These are phyloP conservation scores for Microcaecilia unicolor DNA, from an alignment of 2,797 vertebrate genomes.

Conservation along the genomic window DNA sequence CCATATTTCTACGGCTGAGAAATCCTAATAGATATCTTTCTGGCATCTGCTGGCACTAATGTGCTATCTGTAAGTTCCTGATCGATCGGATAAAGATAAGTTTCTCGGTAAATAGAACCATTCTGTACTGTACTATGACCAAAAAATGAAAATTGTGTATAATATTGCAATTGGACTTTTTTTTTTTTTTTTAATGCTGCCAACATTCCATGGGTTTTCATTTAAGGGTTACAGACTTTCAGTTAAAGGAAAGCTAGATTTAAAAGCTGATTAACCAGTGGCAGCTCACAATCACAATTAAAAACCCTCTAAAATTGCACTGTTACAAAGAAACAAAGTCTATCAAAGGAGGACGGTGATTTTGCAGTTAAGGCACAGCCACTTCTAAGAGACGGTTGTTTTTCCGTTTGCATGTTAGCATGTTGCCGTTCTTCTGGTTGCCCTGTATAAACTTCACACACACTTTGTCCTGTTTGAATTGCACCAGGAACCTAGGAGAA, in stretches of 20 bases:
- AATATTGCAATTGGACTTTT: constrained; percentile 27
- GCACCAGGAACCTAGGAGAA: constrained; percentile 81
- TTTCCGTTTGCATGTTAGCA: constrained; percentile 89
- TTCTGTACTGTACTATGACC: constrained; percentile 23
- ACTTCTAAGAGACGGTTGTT: constrained; percentile 96
- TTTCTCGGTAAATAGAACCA: too few relatives aligned
- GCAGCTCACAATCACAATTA: constrained; percentile 33
- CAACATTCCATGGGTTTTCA: constrained; percentile 16
- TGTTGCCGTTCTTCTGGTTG: constrained; percentile 77
- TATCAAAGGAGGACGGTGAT: constrained; percentile 22
- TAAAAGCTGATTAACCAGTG: constrained; percentile 29
- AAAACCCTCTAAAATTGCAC: constrained; percentile 62
- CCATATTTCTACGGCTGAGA: too few relatives aligned
- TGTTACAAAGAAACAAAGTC: constrained; percentile 49
- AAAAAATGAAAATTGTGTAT: constrained; percentile 30
- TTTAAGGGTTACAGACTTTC: constrained; percentile 37
- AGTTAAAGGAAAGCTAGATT: constrained; percentile 23
- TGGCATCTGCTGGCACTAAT: too few relatives aligned
- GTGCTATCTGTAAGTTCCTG: too few relatives aligned
- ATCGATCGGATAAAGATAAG: too few relatives aligned
- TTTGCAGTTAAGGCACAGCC: constrained; percentile 68
- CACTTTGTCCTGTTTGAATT: constrained; percentile 95
- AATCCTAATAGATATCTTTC: too few relatives aligned
- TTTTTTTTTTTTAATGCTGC: constrained; percentile 28
- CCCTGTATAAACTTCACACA: constrained; percentile 94